Conservation (phyloP, 2,113 vertebrate genomes). For the Circaetus gallicus region DNA sequence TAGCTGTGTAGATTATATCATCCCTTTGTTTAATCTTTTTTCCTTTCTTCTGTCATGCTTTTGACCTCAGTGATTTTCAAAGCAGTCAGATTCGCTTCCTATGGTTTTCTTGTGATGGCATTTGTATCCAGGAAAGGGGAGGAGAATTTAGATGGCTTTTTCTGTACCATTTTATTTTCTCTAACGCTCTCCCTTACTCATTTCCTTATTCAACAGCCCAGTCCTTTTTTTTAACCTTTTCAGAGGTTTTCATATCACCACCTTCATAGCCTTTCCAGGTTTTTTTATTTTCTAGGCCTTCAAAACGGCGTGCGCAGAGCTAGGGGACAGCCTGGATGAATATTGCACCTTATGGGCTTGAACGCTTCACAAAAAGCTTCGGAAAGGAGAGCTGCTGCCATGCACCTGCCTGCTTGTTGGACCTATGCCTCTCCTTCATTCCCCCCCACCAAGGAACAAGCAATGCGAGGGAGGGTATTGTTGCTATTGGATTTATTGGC, state of each 20-base stretch:
- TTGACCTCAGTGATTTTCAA: conserved; percentile 47
- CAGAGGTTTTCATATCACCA: background rate
- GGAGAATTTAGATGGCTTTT: background rate
- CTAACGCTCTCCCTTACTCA: background rate
- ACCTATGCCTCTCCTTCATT: background rate
- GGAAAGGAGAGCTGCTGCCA: background rate
- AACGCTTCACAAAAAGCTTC: background rate
- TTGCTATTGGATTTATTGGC: conserved; percentile 27
- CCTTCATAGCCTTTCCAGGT: background rate
- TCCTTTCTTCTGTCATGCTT: conserved; percentile 39
- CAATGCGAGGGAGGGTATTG: background rate
- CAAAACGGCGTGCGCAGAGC: background rate
- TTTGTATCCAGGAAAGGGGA: conserved; percentile 32
- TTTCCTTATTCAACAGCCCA: background rate
- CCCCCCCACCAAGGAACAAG: background rate
- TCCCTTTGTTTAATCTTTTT: conserved; percentile 49
- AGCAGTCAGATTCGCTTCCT: conserved; percentile 16
- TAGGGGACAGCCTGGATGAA: background rate
- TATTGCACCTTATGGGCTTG: background rate
- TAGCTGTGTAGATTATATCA: conserved; percentile 13
- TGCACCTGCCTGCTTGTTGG: background rate
- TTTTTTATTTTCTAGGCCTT: background rate
- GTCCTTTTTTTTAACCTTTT: background rate
- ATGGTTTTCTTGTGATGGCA: background rate
- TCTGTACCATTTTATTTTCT: conserved; percentile 8